Evolutionary conservation across 1,140 invertebrate species (phyloP), one percentile per base, ranked within the genome.

Genomic region (Conopomorpha cramerella): DNA sequence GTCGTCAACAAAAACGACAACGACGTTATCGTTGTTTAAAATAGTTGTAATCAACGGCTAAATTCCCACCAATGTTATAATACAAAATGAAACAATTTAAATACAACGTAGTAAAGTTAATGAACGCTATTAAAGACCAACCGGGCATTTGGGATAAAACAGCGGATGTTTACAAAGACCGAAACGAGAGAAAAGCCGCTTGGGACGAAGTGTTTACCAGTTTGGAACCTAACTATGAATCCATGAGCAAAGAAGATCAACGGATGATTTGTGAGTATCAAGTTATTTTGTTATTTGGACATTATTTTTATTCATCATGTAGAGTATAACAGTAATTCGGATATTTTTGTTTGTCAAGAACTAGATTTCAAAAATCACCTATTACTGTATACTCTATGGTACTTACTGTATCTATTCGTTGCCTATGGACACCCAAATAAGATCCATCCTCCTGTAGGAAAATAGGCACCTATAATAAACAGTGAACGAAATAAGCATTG

Each of bases 111-210:
- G 36, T 61, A 8, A 36, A 54, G 31, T 43, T 76, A 27, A 67
- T 76, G 16, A 30, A 51, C 13, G 38, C 38, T 26, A 54, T 76
- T 0, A 46, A 40, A 34, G 52, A 67, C 2, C 38, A 60, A 8
- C 67, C 64, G 3, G 66, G 65, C 36, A 34, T 76, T 7, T 76
- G 71, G 71, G 56, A 76, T 48, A 72, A 61, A 36, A 49, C 53
- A 1, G 38, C 55, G 13, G 71, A 76, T 36, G 46, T 45, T 31
- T 71, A 71, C 36, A 76, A 71, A 51, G 67, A 76, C 41, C 50
- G 59, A 0, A 25, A 55, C 2, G 71, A 72, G 39, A 53, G 66
- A 30, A 39, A 56, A 27, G 32, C 33, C 0, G 65, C 71, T 32
- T 76, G 71, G 71, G 58, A 67, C 33, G 51, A 71, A 36, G 62